Conservation (phyloP, 2,113 vertebrate genomes). For the Cyanoderma ruficeps region DNA sequence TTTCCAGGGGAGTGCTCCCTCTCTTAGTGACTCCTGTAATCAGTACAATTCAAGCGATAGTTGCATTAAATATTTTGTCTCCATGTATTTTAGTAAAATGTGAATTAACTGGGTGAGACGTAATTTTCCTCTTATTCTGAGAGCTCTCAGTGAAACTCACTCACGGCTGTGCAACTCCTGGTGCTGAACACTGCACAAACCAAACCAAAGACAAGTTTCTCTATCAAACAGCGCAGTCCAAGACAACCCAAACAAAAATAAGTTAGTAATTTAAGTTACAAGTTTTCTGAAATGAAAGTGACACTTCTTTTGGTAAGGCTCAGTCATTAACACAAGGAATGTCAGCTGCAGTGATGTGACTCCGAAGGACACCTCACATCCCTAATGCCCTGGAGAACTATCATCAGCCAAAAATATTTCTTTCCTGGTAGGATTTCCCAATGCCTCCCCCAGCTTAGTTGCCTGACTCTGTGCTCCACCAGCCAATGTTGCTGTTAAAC, state of each 20-base stretch:
- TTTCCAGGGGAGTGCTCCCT: neutral
- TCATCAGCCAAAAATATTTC: neutral
- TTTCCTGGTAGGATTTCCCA: neutral
- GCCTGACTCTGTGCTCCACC: neutral
- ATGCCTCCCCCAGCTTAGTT: neutral
- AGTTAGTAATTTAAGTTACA: neutral
- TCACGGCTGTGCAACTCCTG: rapidly evolving
- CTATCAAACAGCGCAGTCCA: neutral
- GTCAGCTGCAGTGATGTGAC: neutral
- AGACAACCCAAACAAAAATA: neutral
- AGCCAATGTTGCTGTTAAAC: neutral
- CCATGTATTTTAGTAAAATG: neutral
- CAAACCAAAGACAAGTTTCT: neutral
- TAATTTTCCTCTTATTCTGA: neutral
- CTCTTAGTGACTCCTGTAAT: neutral
- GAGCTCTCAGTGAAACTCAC: neutral
- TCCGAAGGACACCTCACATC: neutral
- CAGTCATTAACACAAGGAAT: neutral
- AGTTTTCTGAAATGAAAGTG: neutral
- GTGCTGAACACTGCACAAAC: neutral
- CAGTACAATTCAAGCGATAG: neutral
- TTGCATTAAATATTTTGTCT: neutral
- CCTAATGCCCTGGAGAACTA: neutral
- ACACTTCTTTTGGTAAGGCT: neutral
- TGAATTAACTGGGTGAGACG: neutral